Conservation (phyloP, 2,113 vertebrate species). For the Grantiella picta region DNA sequence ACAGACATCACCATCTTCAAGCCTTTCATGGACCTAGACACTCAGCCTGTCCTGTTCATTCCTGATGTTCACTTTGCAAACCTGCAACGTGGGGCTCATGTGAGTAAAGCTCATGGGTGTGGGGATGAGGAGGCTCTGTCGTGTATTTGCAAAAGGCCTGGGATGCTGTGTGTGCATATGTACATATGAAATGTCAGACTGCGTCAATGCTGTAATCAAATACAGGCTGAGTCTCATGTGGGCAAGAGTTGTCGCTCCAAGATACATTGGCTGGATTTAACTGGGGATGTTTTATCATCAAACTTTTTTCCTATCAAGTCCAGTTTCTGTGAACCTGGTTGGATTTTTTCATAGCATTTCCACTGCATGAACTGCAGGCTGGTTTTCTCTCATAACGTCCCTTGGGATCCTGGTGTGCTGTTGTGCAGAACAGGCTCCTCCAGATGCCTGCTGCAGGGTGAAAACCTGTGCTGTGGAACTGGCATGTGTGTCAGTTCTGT, state of each 20-base stretch:
- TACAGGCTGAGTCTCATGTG: not conserved
- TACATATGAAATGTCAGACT: not conserved
- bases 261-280: not conserved
- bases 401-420: not conserved
- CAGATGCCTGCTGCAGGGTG: not conserved
- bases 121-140: not conserved
- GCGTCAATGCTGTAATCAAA: not conserved
- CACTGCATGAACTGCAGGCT: not conserved
- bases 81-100: slow-evolving; percentile 88
- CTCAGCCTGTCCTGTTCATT: slow-evolving; percentile 97
- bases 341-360: not conserved
- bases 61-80: slow-evolving; percentile 92
- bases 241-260: not conserved
- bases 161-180: not conserved
- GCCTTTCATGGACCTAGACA: slow-evolving; percentile 87
- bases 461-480: not conserved
- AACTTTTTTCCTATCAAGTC: not conserved
- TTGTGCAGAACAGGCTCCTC: not conserved
- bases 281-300: not conserved
- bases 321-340: not conserved
- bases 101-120: slow-evolving; percentile 65
- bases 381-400: not conserved
- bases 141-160: not conserved
- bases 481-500: not conserved
- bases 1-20: slow-evolving; percentile 93